Evolutionary conservation across 1,140 invertebrate genomes (phyloP).

Genomic region (Drepana arcuata): DNA sequence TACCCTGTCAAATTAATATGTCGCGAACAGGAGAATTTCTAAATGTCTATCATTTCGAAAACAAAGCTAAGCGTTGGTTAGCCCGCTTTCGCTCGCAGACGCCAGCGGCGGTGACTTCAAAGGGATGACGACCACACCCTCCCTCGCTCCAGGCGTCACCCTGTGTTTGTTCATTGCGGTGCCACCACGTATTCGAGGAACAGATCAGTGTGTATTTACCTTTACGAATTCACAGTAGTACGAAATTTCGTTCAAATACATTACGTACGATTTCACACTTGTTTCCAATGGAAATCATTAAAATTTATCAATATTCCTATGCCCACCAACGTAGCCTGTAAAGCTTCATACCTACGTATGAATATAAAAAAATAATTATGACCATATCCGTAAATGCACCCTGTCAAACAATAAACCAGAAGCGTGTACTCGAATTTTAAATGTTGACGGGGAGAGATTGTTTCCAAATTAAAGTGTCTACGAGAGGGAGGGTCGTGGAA

Average conservation of each 20-base stretch:
- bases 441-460: slow-evolving; percentile 2
- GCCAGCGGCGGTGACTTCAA: slow-evolving; percentile 45
- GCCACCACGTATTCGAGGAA: slow-evolving; percentile 33
- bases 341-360: too few species aligned
- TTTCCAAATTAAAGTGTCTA: slow-evolving; percentile 16
- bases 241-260: too few species aligned
- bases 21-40: slow-evolving; percentile 36
- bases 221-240: too few species aligned
- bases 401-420: too few species aligned
- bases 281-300: too few species aligned
- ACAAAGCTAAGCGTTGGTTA: slow-evolving; percentile 58
- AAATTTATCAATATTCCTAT: too few species aligned
- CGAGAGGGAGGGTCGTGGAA: slow-evolving; percentile 2
- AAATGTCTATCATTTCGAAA: slow-evolving; percentile 54
- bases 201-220: slow-evolving; percentile 24
- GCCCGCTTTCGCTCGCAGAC: slow-evolving; percentile 54
- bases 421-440: slow-evolving; percentile 1
- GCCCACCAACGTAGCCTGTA: too few species aligned
- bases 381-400: too few species aligned
- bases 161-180: slow-evolving; percentile 37
- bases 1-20: slow-evolving; percentile 21
- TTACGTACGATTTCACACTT: too few species aligned
- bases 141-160: slow-evolving; percentile 14
- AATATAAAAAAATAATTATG: too few species aligned
- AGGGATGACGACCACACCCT: slow-evolving; percentile 42